Evolutionary conservation across 2,888 invertebrate species (phyloP), one percentile per base, ranked within the genome.

Genomic region (Hyppa rectilinea): DNA sequence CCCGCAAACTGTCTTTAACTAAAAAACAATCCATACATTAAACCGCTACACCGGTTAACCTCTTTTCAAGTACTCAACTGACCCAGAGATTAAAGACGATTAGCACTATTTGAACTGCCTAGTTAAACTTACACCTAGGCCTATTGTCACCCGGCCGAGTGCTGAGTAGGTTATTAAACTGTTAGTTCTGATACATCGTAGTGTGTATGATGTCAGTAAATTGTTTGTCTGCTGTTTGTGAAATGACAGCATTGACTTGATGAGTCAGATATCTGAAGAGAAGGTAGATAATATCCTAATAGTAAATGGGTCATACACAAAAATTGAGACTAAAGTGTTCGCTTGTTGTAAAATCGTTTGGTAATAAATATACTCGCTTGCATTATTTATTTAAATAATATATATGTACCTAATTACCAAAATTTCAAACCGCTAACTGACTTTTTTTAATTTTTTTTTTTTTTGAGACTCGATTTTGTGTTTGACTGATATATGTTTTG

Each of bases 101-200:
- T 74, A 80, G 65, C 65, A 65, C 53, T 80, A 55, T 83, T 85
- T 84, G 72, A 60, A 79, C 67, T 82, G 49, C 82, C 75, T 70
- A 73, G 53, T 84, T 81, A 53, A 23, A 20, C 10, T 56, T 78
- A 81, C 71, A 78, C 67, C 34, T 62, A 81, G 81, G 65, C 64
- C 66, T 78, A 56, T 61, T 70, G 56, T 49, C 40, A 52, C 60
- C 63, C 75, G 61, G 63, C 75, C 62, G 29, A 63, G 38, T 61
- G 29, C 14, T 50, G 4, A 75, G 50, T 63, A 12, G 76, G 58
- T 59, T 55, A 65, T 43, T 55, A 43, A 47, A 74, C 26, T 49
- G 47, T 76, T 66, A 58, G 47, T 38, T 53, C 40, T 53, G 29
- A 34, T 55, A 50, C 40, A 76, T 14, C 60, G 34, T 77, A 29